Conservation (phyloP, 2,888 invertebrate species). For the Coenonympha glycerion region DNA sequence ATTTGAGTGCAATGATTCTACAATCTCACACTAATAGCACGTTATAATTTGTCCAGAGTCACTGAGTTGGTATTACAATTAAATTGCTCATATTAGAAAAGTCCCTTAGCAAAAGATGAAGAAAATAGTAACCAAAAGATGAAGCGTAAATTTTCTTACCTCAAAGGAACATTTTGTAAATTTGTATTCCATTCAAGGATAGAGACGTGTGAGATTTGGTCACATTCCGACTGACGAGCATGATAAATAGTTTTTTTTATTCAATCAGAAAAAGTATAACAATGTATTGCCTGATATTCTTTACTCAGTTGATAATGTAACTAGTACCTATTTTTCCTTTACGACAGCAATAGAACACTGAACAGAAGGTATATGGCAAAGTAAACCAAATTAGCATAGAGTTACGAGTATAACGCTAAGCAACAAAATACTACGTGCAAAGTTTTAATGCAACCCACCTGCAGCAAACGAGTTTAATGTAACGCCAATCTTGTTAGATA, state of each 20-base stretch:
- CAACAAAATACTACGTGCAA: conserved; percentile 8
- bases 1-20: neutral
- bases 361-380: neutral
- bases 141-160: too few species aligned
- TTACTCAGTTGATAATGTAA: too few species aligned
- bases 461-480: conserved; percentile 37
- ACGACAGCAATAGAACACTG: neutral
- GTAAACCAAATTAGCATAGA: conserved; percentile 1
- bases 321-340: neutral
- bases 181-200: too few species aligned
- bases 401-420: conserved; percentile 5
- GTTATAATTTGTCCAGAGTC: neutral
- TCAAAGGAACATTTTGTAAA: too few species aligned
- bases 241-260: too few species aligned
- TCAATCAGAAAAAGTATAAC: too few species aligned
- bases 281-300: too few species aligned
- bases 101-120: too few species aligned
- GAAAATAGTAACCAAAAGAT: too few species aligned
- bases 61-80: neutral
- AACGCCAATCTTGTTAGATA: conserved; percentile 49
- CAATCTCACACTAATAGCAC: neutral
- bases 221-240: too few species aligned
- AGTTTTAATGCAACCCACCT: conserved; percentile 14
- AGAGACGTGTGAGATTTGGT: too few species aligned
- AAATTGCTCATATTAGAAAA: neutral